phyloP scores from a whole-genome alignment of 2,888 invertebrate genomes.

The Hypomecis atomaria region DNA sequence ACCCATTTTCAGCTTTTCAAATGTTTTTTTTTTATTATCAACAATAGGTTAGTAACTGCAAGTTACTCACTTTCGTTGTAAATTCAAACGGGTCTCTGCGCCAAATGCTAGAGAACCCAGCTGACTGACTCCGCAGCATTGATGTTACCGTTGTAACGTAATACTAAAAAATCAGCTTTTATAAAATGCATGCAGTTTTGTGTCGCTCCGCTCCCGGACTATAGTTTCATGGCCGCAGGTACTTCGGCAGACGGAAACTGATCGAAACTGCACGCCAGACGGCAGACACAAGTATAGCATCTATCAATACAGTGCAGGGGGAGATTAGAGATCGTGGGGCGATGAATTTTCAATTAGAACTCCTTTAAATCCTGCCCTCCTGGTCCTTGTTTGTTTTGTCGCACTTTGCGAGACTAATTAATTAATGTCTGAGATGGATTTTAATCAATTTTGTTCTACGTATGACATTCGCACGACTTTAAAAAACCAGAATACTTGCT shows the following conservation, averaged over 20 bases:
- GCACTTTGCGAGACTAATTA: conserved; percentile 22
- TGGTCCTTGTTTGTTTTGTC: conserved; percentile 40
- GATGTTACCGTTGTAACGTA: too few relatives aligned
- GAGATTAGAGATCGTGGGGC: conserved; percentile 45
- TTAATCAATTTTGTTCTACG: background rate
- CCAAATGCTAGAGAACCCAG: too few relatives aligned
- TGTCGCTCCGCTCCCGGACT: background rate
- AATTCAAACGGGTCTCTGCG: too few relatives aligned
- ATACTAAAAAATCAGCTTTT: too few relatives aligned
- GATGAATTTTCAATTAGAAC: conserved; percentile 47
- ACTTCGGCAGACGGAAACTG: conserved; percentile 58
- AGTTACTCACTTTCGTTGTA: too few relatives aligned
- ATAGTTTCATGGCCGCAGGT: conserved; percentile 41
- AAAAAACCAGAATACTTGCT: too few relatives aligned
- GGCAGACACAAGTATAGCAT: conserved; percentile 43
- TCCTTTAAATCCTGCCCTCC: conserved; percentile 37
- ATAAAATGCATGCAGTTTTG: too few relatives aligned
- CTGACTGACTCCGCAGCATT: too few relatives aligned
- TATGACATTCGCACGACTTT: too few relatives aligned
- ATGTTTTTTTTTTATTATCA: too few relatives aligned
- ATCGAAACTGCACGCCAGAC: conserved; percentile 68
- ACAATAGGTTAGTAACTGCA: too few relatives aligned
- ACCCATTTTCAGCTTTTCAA: too few relatives aligned
- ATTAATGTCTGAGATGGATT: conserved; percentile 30
- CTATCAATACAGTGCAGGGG: conserved; percentile 40